Evolutionary conservation across 2,888 invertebrate species (phyloP).

Genomic region (Macrophya annulata): DNA sequence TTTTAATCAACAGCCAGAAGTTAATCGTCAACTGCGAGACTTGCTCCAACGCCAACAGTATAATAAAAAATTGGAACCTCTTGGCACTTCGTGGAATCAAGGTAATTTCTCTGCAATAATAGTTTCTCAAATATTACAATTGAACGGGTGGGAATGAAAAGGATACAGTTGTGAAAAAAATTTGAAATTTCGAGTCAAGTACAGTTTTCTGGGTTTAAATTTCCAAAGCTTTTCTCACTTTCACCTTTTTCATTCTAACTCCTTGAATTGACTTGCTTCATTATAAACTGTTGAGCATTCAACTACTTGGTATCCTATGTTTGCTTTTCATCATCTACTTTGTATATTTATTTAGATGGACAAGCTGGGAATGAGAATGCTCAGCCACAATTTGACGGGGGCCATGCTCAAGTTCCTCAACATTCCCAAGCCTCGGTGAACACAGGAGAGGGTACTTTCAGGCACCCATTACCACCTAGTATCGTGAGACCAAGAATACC

Average conservation of each 20-base stretch:
- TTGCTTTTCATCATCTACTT: not conserved
- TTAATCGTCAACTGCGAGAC: constrained; percentile 90
- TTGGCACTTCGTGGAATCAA: constrained; percentile 73
- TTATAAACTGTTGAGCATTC: not conserved
- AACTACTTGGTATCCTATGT: not conserved
- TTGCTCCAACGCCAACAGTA: constrained; percentile 89
- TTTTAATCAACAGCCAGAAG: constrained; percentile 81
- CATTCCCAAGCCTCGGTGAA: constrained; percentile 72
- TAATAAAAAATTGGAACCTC: constrained; percentile 82
- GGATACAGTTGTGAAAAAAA: not conserved
- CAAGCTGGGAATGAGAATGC: constrained; percentile 67
- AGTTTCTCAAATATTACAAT: not conserved
- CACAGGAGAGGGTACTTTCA: constrained; percentile 84
- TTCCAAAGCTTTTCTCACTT: not conserved
- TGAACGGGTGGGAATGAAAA: not conserved
- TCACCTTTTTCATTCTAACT: not conserved
- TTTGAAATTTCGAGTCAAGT: not conserved
- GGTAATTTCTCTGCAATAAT: constrained; percentile 64
- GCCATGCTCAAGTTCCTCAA: constrained; percentile 71
- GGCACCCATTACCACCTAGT: constrained; percentile 86
- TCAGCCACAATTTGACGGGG: constrained; percentile 73
- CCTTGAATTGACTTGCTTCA: not conserved
- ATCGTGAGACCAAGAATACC: constrained; percentile 81
- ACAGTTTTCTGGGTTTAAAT: not conserved
- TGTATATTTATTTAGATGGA: constrained; percentile 66